These are phyloP conservation scores for Tachuris rubrigastra DNA, from an alignment of 2,113 vertebrate species.

Conservation along the genomic window DNA sequence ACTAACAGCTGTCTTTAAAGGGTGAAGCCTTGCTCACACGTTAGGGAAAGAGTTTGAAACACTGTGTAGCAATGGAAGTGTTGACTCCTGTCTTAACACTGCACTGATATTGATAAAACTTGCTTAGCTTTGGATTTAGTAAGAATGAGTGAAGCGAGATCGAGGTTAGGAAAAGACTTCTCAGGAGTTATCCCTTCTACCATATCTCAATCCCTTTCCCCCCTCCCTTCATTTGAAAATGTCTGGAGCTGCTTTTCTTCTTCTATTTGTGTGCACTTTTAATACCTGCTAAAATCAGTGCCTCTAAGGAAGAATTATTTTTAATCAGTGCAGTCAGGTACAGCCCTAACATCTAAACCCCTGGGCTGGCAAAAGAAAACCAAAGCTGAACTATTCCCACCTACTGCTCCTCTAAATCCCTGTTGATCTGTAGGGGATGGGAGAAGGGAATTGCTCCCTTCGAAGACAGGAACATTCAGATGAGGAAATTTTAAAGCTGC, in stretches of 20 bases:
- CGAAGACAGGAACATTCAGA: neutral
- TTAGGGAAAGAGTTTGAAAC: neutral
- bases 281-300: neutral
- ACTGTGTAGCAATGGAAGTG: neutral
- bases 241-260: neutral
- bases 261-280: neutral
- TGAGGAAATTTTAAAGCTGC: slow-evolving; percentile 36
- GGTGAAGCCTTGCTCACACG: accelerated
- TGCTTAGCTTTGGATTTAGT: neutral
- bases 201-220: neutral
- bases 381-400: neutral
- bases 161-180: neutral
- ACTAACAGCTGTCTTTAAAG: neutral
- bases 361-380: neutral
- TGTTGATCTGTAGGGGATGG: neutral
- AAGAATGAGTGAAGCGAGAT: neutral
- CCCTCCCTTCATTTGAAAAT: neutral
- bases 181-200: neutral
- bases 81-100: neutral
- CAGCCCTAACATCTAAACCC: neutral
- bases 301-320: neutral
- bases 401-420: neutral
- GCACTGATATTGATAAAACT: neutral
- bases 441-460: slow-evolving; percentile 4
- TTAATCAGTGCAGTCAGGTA: neutral